A percentile compares a stretch with the other conserved stretches of the same genome.
phyloP scores from a whole-genome alignment of 2,797 vertebrate genomes.

The Semotilus atromaculatus region DNA sequence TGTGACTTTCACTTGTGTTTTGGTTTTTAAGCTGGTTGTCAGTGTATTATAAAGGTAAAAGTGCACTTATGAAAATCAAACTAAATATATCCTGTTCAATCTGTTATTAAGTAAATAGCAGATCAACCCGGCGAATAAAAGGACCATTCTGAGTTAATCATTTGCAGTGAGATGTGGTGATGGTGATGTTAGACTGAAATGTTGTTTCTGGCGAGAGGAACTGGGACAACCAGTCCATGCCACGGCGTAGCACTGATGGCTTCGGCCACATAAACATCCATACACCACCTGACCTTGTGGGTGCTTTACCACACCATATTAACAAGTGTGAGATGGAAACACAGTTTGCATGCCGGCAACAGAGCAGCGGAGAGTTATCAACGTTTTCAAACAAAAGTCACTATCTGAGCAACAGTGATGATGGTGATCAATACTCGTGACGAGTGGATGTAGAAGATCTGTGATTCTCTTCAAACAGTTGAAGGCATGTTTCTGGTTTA shows the following conservation, averaged over 20 bases:
- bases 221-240: background rate
- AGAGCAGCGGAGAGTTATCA: background rate
- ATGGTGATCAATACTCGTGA: background rate
- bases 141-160: background rate
- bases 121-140: background rate
- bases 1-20: background rate
- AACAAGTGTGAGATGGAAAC: background rate
- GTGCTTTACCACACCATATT: background rate
- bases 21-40: background rate
- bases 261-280: slow-evolving; percentile 1
- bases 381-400: too few species aligned
- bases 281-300: slow-evolving; percentile 22
- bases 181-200: background rate
- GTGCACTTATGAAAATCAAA: background rate
- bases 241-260: background rate
- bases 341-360: background rate
- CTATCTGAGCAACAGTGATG: background rate
- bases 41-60: background rate
- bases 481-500: background rate
- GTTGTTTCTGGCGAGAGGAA: background rate
- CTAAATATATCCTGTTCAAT: background rate
- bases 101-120: background rate
- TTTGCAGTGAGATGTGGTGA: background rate
- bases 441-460: background rate
- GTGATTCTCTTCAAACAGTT: background rate